Evolutionary conservation across 2,888 invertebrate species (phyloP).

Genomic region (Hypercompe scribonia): DNA sequence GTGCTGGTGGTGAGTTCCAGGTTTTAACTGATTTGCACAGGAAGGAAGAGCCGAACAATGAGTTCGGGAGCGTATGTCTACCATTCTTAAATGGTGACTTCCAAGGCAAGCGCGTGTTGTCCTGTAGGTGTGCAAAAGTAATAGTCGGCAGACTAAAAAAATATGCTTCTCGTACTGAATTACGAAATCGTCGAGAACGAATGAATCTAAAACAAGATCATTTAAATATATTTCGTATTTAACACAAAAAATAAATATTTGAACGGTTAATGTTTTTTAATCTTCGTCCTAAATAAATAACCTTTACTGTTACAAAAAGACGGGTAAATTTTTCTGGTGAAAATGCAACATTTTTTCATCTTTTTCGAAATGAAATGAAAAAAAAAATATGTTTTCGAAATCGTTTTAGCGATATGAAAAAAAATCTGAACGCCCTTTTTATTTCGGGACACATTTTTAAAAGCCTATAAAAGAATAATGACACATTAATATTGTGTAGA

Average conservation of each 20-base stretch:
- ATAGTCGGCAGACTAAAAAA: neutral
- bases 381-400: neutral
- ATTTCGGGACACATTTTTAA: constrained; percentile 49
- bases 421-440: constrained; percentile 32
- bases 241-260: neutral
- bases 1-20: too few relatives aligned
- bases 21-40: too few relatives aligned
- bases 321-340: neutral
- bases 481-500: constrained; percentile 67
- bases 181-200: neutral
- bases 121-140: too few relatives aligned
- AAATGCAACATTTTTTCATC: neutral
- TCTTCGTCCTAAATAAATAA: constrained; percentile 21
- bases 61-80: too few relatives aligned
- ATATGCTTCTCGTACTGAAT: neutral
- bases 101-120: too few relatives aligned
- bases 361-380: neutral
- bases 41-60: too few relatives aligned
- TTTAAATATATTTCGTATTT: neutral
- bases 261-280: neutral
- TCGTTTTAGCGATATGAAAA: neutral
- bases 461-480: constrained; percentile 61
- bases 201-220: neutral
- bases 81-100: too few relatives aligned
- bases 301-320: constrained; percentile 10